These are phyloP conservation scores for Vanessa atalanta DNA, from an alignment of 1,140 invertebrate species.

Conservation along the genomic window DNA sequence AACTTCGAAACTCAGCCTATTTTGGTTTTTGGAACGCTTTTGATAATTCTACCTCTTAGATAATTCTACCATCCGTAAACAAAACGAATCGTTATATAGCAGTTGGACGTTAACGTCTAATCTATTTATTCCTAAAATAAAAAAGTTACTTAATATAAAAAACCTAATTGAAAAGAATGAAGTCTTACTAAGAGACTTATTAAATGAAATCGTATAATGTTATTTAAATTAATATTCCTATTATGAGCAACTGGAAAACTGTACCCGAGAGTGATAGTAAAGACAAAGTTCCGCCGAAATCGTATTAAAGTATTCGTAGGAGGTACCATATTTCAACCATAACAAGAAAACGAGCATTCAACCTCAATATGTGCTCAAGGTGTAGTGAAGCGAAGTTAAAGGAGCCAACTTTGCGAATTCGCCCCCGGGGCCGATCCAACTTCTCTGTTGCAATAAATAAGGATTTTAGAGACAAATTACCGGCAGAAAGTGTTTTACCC, in stretches of 20 bases:
- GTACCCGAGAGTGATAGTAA: conserved; percentile 2
- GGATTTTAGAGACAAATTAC: conserved; percentile 79
- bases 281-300: neutral
- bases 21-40: too few species aligned
- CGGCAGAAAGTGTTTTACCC: conserved; percentile 67
- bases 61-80: too few species aligned
- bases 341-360: conserved; percentile 49
- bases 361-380: conserved; percentile 76
- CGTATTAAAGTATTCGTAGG: conserved; percentile 13
- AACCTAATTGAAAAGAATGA: too few species aligned
- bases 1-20: too few species aligned
- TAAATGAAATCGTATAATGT: neutral
- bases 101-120: too few species aligned
- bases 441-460: conserved; percentile 78
- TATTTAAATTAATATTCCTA: conserved; percentile 2
- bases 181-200: too few species aligned
- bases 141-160: too few species aligned
- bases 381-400: conserved; percentile 73
- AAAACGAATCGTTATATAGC: too few species aligned
- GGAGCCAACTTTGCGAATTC: conserved; percentile 70
- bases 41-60: too few species aligned
- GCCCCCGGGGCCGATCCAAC: conserved; percentile 73
- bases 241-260: neutral
- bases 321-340: conserved; percentile 12
- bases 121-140: too few species aligned